Conservation (phyloP, 1,140 invertebrate genomes). For the Danaus plexippus region DNA sequence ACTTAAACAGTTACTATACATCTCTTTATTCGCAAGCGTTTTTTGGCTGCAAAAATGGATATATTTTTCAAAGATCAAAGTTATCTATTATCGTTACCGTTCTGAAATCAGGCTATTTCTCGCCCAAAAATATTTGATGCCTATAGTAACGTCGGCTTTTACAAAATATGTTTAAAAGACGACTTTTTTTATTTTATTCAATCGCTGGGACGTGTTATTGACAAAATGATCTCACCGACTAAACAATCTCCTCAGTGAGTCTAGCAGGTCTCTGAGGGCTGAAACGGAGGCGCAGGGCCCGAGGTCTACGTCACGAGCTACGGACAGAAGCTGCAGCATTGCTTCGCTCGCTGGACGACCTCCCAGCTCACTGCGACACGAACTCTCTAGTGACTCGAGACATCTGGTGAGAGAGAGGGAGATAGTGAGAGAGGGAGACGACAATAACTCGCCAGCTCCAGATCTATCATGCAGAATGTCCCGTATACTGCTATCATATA, state of each 20-base stretch:
- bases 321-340: conserved; percentile 86
- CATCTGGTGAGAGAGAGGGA: conserved; percentile 34
- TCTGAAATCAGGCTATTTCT: conserved; percentile 1
- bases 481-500: too few relatives aligned
- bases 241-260: conserved; percentile 83
- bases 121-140: conserved; percentile 25
- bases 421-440: too few relatives aligned
- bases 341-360: conserved; percentile 81
- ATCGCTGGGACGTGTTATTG: conserved; percentile 6
- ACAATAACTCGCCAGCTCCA: too few relatives aligned
- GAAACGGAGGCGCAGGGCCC: conserved; percentile 82
- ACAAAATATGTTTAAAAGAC: too few relatives aligned
- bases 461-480: too few relatives aligned
- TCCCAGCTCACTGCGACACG: conserved; percentile 36
- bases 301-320: conserved; percentile 90
- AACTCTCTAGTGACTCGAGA: conserved; percentile 50
- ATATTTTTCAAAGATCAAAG: too few relatives aligned
- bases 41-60: too few relatives aligned
- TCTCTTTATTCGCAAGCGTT: too few relatives aligned
- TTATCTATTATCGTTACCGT: too few relatives aligned
- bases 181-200: too few relatives aligned
- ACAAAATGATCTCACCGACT: conserved; percentile 51
- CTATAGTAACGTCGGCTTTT: background rate
- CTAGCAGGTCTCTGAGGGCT: conserved; percentile 81
- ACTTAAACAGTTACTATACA: too few relatives aligned